These are phyloP conservation scores for Ctenodactylus gundi DNA, from an alignment of 2,113 vertebrate genomes.

Conservation along the genomic window DNA sequence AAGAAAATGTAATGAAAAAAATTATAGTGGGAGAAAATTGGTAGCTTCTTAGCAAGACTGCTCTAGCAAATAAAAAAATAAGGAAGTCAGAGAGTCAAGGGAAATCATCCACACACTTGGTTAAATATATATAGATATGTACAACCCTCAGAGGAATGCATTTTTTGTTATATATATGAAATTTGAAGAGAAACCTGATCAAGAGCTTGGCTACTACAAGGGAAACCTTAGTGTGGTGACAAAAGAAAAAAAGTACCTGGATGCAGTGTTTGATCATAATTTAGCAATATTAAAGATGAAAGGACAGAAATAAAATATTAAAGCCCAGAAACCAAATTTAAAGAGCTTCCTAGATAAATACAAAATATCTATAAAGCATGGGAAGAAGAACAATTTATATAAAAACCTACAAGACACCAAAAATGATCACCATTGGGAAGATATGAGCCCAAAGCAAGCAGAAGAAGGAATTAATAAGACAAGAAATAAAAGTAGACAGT, in stretches of 20 bases:
- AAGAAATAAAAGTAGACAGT: not conserved
- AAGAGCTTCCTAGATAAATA: not conserved
- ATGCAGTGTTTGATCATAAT: not conserved
- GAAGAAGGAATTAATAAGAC: not conserved
- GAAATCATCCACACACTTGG: not conserved
- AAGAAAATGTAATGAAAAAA: conserved; percentile 5
- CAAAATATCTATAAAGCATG: not conserved
- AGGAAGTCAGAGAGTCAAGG: not conserved
- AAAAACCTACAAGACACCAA: not conserved
- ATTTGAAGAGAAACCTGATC: conserved; percentile 10
- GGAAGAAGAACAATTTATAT: not conserved
- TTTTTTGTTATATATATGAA: not conserved
- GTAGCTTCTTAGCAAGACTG: not conserved
- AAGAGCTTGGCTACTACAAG: not conserved
- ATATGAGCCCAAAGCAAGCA: not conserved
- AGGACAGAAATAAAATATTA: not conserved
- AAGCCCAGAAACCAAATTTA: not conserved
- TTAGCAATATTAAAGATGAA: not conserved
- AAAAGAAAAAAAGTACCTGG: not conserved
- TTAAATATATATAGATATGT: not conserved
- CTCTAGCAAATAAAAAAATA: not conserved
- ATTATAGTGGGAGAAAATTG: not conserved
- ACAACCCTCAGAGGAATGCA: not conserved
- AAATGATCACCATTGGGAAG: not conserved
- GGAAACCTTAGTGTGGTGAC: not conserved